These are phyloP conservation scores for Alitta virens DNA, from an alignment of 2,888 invertebrate genomes.

Conservation along the genomic window DNA sequence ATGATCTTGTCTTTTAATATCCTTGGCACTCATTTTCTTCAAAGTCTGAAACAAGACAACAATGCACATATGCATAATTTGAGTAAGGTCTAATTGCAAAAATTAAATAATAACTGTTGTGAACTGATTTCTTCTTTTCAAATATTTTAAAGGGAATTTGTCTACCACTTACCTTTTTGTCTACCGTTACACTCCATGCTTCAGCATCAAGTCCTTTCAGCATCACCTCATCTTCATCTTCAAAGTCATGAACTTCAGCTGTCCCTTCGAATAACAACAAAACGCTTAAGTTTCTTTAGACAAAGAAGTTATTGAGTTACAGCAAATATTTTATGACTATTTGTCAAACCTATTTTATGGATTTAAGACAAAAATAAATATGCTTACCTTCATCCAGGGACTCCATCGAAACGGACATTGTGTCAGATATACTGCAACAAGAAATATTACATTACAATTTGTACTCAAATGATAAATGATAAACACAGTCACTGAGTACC, in stretches of 20 bases:
- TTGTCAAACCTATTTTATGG: no score
- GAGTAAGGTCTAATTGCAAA: no score
- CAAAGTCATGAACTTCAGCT: conserved; percentile 64
- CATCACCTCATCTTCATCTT: conserved; percentile 78
- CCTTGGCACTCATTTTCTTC: conserved; percentile 70
- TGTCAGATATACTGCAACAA: conserved; percentile 49
- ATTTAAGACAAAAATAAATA: background rate
- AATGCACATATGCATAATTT: no score
- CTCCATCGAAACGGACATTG: conserved; percentile 55
- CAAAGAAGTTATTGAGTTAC: no score
- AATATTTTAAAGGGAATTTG: no score
- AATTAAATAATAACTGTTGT: no score
- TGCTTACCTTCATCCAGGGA: conserved; percentile 53
- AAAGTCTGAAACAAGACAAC: conserved; percentile 45
- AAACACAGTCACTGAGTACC: no score
- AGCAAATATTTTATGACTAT: no score
- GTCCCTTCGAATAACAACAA: conserved; percentile 24
- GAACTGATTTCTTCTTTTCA: no score
- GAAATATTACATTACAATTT: background rate
- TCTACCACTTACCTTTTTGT: conserved; percentile 65
- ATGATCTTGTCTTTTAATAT: conserved; percentile 92
- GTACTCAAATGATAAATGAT: no score
- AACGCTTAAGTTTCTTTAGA: no score
- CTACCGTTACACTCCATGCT: conserved; percentile 88
- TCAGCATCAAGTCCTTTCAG: conserved; percentile 78